Conservation (phyloP, 2,797 vertebrate genomes). For the Tapera naevia region DNA sequence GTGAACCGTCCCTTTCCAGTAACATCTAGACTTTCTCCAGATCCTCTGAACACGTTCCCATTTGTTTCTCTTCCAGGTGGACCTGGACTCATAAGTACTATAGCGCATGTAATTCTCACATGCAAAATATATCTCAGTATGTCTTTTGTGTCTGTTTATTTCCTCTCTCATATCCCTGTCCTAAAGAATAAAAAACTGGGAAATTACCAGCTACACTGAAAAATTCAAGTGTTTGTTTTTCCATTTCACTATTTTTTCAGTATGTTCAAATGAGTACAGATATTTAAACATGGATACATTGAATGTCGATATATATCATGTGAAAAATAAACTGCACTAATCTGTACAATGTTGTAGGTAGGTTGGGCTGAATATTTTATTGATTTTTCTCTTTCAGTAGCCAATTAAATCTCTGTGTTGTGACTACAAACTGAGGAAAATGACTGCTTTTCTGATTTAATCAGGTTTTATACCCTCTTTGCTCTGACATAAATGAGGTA, state of each 20-base stretch:
- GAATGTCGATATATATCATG: background rate
- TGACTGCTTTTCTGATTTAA: background rate
- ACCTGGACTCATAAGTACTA: background rate
- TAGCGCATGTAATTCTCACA: background rate
- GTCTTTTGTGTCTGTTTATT: background rate
- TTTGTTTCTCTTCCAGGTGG: constrained; percentile 15
- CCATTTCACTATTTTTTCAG: background rate
- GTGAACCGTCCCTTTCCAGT: background rate
- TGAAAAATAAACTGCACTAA: background rate
- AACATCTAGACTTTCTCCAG: background rate
- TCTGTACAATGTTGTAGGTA: background rate
- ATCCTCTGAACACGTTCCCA: background rate
- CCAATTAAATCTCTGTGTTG: background rate
- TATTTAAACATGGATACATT: background rate
- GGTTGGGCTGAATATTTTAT: background rate
- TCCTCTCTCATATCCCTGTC: background rate
- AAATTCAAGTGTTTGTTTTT: background rate
- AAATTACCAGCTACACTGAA: background rate
- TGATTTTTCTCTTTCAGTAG: background rate
- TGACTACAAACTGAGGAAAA: background rate
- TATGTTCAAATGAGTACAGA: background rate
- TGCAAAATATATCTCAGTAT: background rate
- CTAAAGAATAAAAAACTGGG: background rate
- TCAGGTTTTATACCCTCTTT: background rate
- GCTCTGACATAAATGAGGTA: background rate